Conservation (phyloP, 2,113 vertebrate species). For the Rhinolophus sinicus region DNA sequence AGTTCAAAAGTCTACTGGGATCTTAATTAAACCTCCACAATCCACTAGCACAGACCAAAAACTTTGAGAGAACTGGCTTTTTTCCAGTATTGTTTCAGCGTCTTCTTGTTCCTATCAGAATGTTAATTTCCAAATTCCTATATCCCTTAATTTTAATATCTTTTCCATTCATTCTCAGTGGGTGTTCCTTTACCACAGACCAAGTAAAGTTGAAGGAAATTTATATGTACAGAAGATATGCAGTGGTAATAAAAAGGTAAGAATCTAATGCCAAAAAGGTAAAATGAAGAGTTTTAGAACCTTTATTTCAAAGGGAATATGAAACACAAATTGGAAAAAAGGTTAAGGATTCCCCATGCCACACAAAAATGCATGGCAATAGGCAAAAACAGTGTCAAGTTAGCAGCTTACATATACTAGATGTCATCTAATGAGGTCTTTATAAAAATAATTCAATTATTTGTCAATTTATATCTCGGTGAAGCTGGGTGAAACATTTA, state of each 20-base stretch:
- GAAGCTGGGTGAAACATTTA: neutral
- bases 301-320: conserved; percentile 1
- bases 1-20: conserved; percentile 74
- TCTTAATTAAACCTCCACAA: conserved; percentile 57
- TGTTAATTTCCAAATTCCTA: conserved; percentile 35
- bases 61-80: conserved; percentile 43
- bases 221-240: conserved; percentile 2
- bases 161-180: conserved; percentile 66
- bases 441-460: conserved; percentile 35
- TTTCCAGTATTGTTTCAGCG: conserved; percentile 54
- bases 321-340: neutral
- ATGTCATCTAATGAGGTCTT: neutral
- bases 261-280: neutral
- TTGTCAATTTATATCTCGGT: neutral
- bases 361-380: neutral
- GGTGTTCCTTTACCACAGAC: conserved; percentile 40
- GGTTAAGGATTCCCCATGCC: neutral
- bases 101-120: conserved; percentile 63
- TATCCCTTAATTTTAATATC: conserved; percentile 49
- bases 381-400: neutral
- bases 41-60: conserved; percentile 25
- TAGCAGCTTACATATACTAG: neutral
- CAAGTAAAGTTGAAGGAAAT: conserved; percentile 44
- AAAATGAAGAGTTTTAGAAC: conserved; percentile 24
- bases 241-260: neutral